phyloP scores from a whole-genome alignment of 2,888 invertebrate species.

The Tetheella fluctuosa region DNA sequence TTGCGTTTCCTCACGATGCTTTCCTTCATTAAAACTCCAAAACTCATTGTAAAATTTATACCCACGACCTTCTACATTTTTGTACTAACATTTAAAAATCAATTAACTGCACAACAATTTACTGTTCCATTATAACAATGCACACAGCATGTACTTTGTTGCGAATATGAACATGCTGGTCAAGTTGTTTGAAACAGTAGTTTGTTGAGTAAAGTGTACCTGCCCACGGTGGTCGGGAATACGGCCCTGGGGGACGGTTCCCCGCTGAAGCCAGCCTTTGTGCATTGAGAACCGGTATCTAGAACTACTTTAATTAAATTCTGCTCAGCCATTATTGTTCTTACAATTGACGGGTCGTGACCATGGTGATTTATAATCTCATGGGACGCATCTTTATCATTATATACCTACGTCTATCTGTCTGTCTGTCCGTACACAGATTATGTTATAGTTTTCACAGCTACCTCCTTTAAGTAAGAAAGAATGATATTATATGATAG shows the following conservation, averaged over 20 bases:
- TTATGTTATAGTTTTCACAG: too few species aligned
- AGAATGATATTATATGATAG: too few species aligned
- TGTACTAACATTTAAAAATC: too few species aligned
- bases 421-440: too few species aligned
- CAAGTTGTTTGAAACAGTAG: background rate
- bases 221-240: conserved; percentile 94
- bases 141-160: background rate
- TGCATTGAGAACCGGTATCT: conserved; percentile 95
- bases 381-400: background rate
- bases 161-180: background rate
- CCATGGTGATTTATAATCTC: background rate
- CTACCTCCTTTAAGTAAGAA: too few species aligned
- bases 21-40: too few species aligned
- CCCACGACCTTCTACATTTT: too few species aligned
- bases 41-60: too few species aligned
- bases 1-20: too few species aligned
- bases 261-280: conserved; percentile 96
- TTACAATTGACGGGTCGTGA: conserved; percentile 1
- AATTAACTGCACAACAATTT: background rate
- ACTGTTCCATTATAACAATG: background rate
- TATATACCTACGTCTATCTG: too few species aligned
- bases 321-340: conserved; percentile 29
- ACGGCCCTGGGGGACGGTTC: conserved; percentile 95
- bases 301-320: conserved; percentile 86
- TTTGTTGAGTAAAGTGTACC: conserved; percentile 74